Conservation (phyloP, 1,140 invertebrate species). For the Caerostris extrusa region DNA sequence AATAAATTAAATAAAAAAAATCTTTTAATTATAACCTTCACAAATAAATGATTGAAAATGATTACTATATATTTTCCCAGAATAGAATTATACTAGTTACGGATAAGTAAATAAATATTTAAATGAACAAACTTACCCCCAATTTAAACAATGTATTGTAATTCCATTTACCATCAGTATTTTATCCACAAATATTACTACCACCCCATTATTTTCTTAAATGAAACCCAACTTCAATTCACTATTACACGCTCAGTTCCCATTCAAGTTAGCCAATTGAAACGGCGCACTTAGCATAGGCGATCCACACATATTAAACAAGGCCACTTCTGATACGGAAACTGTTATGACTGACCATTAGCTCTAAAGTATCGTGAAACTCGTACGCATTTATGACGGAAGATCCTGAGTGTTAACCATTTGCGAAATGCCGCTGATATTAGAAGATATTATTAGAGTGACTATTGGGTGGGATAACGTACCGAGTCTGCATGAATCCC, state of each 20-base stretch:
- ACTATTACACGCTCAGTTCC: background rate
- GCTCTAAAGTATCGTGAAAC: background rate
- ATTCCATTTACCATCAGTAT: background rate
- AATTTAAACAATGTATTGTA: background rate
- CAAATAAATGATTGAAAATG: too few relatives aligned
- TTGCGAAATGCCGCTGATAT: background rate
- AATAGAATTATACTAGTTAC: too few relatives aligned
- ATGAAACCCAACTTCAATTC: constrained; percentile 9
- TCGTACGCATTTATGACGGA: constrained; percentile 1
- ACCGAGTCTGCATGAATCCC: background rate
- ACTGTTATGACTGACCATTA: constrained; percentile 39
- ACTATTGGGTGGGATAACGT: background rate
- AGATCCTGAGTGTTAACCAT: constrained; percentile 40
- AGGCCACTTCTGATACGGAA: background rate
- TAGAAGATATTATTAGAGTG: constrained; percentile 30
- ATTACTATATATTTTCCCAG: too few relatives aligned
- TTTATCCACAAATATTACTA: background rate
- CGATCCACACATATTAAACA: constrained; percentile 19
- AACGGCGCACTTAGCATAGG: background rate
- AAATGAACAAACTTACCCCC: too few relatives aligned
- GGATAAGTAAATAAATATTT: too few relatives aligned
- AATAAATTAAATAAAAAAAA: too few relatives aligned
- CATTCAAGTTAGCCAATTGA: background rate
- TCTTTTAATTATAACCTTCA: too few relatives aligned
- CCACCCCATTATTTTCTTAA: background rate